These are phyloP conservation scores for Drosophila peninsularis DNA, from an alignment of 2,888 invertebrate genomes.

Conservation along the genomic window DNA sequence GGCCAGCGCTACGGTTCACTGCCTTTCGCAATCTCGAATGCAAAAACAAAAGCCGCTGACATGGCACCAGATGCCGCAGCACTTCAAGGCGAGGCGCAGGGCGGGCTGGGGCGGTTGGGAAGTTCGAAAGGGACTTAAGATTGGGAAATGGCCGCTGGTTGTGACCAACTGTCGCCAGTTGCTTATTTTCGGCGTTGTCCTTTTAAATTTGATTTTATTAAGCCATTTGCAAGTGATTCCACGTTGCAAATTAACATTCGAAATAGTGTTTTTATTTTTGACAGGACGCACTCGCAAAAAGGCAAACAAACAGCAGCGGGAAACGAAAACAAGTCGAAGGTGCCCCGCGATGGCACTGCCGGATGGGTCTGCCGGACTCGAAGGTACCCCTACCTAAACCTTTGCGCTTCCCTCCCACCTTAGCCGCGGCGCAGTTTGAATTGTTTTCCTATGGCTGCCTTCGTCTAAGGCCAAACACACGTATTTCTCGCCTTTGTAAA, in stretches of 20 bases:
- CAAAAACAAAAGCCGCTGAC: constrained; percentile 72
- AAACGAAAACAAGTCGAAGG: not conserved
- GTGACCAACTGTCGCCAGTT: constrained; percentile 51
- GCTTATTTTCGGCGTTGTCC: constrained; percentile 36
- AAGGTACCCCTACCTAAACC: not conserved
- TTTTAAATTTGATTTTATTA: constrained; percentile 47
- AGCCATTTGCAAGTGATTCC: constrained; percentile 49
- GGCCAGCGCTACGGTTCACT: constrained; percentile 65
- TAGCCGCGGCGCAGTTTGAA: not conserved
- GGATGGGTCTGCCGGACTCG: not conserved
- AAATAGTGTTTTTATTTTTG: constrained; percentile 34
- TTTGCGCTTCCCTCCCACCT: not conserved
- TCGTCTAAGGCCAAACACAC: not conserved
- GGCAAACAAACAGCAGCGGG: constrained; percentile 12
- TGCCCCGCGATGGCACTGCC: not conserved
- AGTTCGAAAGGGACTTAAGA: not conserved
- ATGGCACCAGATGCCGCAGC: constrained; percentile 62
- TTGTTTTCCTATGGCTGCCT: not conserved
- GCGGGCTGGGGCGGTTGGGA: no score
- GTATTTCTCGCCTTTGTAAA: not conserved
- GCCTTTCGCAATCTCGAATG: constrained; percentile 61
- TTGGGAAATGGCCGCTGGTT: constrained; percentile 2
- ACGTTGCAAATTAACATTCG: constrained; percentile 30
- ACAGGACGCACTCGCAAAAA: constrained; percentile 5
- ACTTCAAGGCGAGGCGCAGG: not conserved